Percentiles rank a stretch among this genome's conserved stretches.
Conservation (phyloP, 2,888 invertebrate genomes). For the Polydrusus cervinus region DNA sequence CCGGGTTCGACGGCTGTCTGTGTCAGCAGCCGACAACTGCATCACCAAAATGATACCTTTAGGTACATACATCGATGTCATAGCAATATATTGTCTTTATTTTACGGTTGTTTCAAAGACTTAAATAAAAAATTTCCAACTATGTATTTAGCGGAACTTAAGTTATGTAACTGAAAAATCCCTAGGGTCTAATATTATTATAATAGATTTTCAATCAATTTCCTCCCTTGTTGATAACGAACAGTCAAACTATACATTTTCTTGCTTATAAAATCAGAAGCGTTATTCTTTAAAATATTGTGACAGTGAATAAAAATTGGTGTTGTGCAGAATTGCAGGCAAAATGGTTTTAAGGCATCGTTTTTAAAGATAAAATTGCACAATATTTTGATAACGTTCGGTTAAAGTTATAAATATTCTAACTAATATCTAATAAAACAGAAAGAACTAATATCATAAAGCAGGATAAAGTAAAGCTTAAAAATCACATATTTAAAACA, state of each 20-base stretch:
- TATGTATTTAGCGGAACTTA: no score
- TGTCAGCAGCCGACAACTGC: no score
- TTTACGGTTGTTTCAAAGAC: no score
- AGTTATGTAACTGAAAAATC: no score
- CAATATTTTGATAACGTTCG: slow-evolving; percentile 5
- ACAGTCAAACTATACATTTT: neutral
- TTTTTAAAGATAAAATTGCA: slow-evolving; percentile 7
- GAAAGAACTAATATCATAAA: neutral
- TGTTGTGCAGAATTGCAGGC: slow-evolving; percentile 22
- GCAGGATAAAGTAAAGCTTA: slow-evolving; percentile 18
- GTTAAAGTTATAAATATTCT: neutral
- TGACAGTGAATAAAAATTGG: slow-evolving; percentile 11
- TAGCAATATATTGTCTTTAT: no score
- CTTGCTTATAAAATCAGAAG: slow-evolving; percentile 4
- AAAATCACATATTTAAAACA: slow-evolving; percentile 19
- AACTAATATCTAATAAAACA: slow-evolving; percentile 5
- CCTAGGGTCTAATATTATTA: no score
- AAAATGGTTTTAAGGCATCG: slow-evolving; percentile 25
- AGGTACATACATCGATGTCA: no score
- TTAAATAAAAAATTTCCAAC: no score
- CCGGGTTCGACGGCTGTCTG: no score
- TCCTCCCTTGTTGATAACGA: neutral
- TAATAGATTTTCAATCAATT: neutral
- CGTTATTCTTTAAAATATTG: neutral
- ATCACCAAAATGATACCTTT: no score